phyloP scores from a whole-genome alignment of 1,140 invertebrate species.

The Colletes gigas region DNA sequence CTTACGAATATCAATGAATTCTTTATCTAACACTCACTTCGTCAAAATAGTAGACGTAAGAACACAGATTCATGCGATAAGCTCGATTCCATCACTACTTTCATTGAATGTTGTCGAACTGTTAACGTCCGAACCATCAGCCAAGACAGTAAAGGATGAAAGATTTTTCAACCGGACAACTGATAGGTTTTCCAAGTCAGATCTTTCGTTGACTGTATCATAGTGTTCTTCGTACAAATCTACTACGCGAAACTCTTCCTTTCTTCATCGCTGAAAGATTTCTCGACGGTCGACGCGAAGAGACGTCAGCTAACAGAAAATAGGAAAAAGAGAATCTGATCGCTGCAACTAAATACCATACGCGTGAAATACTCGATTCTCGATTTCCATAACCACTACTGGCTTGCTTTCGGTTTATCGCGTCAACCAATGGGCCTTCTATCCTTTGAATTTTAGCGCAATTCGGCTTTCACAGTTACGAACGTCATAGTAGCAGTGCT shows the following conservation, averaged over 20 bases:
- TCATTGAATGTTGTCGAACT: too few species aligned
- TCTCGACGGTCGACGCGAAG: background rate
- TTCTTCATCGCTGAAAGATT: background rate
- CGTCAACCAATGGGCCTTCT: background rate
- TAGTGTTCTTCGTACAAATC: background rate
- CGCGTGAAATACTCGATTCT: background rate
- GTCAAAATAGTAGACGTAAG: too few species aligned
- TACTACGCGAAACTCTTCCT: background rate
- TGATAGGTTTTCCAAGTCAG: too few species aligned
- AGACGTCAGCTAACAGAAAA: background rate
- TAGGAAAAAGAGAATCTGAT: background rate
- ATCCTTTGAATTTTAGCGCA: background rate
- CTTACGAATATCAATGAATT: too few species aligned
- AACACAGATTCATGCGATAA: too few species aligned
- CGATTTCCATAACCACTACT: background rate
- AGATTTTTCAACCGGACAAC: too few species aligned
- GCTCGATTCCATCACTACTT: too few species aligned
- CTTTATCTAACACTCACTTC: too few species aligned
- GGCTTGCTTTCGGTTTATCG: constrained; percentile 2
- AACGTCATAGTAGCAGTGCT: background rate
- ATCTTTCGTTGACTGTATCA: too few species aligned
- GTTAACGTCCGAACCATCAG: too few species aligned
- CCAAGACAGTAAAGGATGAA: too few species aligned
- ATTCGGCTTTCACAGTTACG: background rate
- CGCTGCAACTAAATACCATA: background rate